Conservation (phyloP, 1,140 invertebrate genomes). For the Manduca sexta region DNA sequence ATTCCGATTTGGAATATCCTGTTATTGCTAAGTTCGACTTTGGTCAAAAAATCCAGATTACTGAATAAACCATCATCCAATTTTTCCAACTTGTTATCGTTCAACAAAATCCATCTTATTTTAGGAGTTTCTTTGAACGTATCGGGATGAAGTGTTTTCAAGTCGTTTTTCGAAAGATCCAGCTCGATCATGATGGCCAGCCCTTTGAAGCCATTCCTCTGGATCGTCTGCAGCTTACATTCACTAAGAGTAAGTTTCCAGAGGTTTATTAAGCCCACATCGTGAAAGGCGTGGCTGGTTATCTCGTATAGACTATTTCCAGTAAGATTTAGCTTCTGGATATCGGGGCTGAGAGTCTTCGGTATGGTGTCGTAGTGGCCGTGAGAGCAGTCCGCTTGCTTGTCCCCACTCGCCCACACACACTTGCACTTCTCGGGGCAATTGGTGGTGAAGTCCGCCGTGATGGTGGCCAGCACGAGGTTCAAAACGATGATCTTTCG, state of each 20-base stretch:
- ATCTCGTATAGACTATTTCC: conserved; percentile 81
- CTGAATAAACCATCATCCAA: conserved; percentile 84
- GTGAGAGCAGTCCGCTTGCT: conserved; percentile 85
- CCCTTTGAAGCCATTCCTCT: conserved; percentile 82
- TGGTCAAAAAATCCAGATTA: conserved; percentile 83
- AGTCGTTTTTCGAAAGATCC: conserved; percentile 85
- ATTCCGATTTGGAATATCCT: conserved; percentile 78
- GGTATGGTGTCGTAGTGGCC: conserved; percentile 80
- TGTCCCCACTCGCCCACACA: conserved; percentile 86
- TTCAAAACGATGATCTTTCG: conserved; percentile 30
- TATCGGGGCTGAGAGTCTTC: conserved; percentile 78
- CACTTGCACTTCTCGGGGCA: conserved; percentile 79
- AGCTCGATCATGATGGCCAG: conserved; percentile 88
- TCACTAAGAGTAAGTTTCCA: conserved; percentile 85
- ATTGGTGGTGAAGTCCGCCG: conserved; percentile 60
- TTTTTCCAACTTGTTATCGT: conserved; percentile 81
- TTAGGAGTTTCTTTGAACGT: conserved; percentile 81
- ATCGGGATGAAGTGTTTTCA: conserved; percentile 79
- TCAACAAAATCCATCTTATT: conserved; percentile 81
- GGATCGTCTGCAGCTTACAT: conserved; percentile 80
- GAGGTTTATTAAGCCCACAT: conserved; percentile 82
- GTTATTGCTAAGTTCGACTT: conserved; percentile 85
- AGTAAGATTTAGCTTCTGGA: conserved; percentile 85
- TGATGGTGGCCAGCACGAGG: conserved; percentile 26
- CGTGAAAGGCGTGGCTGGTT: conserved; percentile 78